Percentiles rank a stretch among this genome's conserved stretches.
Evolutionary conservation across 1,140 invertebrate genomes (phyloP).

Genomic region (Tetramorium parvispinum): DNA sequence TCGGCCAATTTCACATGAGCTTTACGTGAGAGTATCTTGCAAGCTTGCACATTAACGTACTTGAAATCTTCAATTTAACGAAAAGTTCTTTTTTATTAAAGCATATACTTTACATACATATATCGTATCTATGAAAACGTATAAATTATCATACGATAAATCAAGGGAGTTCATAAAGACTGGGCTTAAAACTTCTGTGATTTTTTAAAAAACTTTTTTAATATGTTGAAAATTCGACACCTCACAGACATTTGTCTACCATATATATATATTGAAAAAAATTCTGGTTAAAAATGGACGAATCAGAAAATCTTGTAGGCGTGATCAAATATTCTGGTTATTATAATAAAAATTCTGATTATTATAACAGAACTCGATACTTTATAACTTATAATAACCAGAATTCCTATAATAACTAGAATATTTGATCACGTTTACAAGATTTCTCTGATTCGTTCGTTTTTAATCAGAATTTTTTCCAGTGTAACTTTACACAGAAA

Average conservation of each 20-base stretch:
- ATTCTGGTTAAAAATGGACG: too few relatives aligned
- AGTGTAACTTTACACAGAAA: neutral
- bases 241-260: neutral
- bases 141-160: slow-evolving; percentile 4
- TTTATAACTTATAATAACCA: too few relatives aligned
- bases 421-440: too few relatives aligned
- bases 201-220: neutral
- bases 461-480: too few relatives aligned
- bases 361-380: too few relatives aligned
- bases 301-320: too few relatives aligned
- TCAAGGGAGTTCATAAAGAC: neutral
- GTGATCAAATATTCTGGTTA: too few relatives aligned
- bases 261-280: too few relatives aligned
- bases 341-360: too few relatives aligned
- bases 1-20: neutral
- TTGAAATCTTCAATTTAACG: neutral
- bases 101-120: neutral
- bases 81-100: neutral
- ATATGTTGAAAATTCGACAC: neutral
- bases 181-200: neutral
- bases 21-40: neutral
- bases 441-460: too few relatives aligned
- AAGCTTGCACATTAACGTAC: neutral
- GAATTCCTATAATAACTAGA: too few relatives aligned
- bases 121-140: neutral